These are phyloP conservation scores for Colostygia pectinataria DNA, from an alignment of 2,888 invertebrate genomes.

Conservation along the genomic window DNA sequence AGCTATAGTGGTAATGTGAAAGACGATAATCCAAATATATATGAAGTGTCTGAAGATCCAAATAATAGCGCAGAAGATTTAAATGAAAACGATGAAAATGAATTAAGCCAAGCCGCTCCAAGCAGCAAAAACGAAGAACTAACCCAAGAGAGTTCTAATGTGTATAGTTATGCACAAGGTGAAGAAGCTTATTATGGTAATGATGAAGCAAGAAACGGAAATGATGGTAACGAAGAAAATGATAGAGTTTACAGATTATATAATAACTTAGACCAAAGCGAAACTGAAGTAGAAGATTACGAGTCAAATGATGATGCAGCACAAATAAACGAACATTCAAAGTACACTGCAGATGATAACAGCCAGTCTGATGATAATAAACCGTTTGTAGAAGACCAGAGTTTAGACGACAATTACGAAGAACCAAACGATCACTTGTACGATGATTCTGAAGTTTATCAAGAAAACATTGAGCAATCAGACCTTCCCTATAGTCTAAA, in stretches of 20 bases:
- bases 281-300: constrained; percentile 18
- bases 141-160: constrained; percentile 56
- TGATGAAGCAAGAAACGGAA: constrained; percentile 15
- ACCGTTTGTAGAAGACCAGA: constrained; percentile 36
- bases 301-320: constrained; percentile 5
- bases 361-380: constrained; percentile 18
- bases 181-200: constrained; percentile 36
- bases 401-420: constrained; percentile 50
- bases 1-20: constrained; percentile 15
- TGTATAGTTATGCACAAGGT: constrained; percentile 51
- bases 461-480: constrained; percentile 38
- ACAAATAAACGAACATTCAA: constrained; percentile 2
- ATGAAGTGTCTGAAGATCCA: constrained; percentile 34
- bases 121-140: constrained; percentile 46
- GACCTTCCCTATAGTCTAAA: constrained; percentile 38
- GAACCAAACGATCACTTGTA: constrained; percentile 49
- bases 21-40: background rate
- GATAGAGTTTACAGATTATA: constrained; percentile 9
- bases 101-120: constrained; percentile 35
- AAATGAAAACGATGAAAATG: constrained; percentile 48
- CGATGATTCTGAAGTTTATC: constrained; percentile 47
- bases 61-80: constrained; percentile 50
- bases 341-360: constrained; percentile 15
- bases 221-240: constrained; percentile 4
- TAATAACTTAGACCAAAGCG: constrained; percentile 5